These are phyloP conservation scores for Tonatia bakeri DNA, from an alignment of 2,113 vertebrate species.

Conservation along the genomic window DNA sequence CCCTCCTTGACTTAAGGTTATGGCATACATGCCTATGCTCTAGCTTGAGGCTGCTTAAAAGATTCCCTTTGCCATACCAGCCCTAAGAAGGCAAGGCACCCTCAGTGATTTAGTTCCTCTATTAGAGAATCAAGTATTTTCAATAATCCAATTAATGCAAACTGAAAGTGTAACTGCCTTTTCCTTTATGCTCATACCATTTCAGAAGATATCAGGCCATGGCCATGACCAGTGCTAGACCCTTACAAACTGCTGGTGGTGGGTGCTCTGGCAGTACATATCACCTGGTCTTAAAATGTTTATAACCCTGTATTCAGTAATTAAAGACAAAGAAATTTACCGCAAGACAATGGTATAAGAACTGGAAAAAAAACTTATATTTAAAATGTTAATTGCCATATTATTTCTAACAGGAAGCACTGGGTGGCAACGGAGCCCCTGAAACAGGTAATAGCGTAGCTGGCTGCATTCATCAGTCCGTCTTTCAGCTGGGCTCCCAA, in stretches of 20 bases:
- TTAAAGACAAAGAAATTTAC: not conserved
- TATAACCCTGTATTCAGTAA: not conserved
- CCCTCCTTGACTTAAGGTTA: not conserved
- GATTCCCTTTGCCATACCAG: not conserved
- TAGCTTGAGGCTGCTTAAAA: not conserved
- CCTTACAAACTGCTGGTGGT: not conserved
- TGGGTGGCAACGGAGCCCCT: not conserved
- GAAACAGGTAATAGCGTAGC: not conserved
- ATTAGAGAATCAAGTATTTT: not conserved
- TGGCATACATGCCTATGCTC: not conserved
- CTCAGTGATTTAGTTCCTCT: not conserved
- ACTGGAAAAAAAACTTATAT: not conserved
- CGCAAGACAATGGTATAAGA: not conserved
- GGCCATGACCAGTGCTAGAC: not conserved
- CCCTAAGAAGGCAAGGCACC: not conserved
- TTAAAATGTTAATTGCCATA: not conserved
- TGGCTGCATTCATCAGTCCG: rapidly evolving
- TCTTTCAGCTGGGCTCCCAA: not conserved
- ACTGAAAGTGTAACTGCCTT: not conserved
- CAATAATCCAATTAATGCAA: not conserved
- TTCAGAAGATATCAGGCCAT: not conserved
- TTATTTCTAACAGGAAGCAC: not conserved
- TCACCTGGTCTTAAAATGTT: not conserved
- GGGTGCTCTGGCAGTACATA: not conserved
- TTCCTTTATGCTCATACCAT: not conserved